Base-by-base conservation (phyloP, 2,888 invertebrate genomes). In the Hanleya hanleyi region DNA sequence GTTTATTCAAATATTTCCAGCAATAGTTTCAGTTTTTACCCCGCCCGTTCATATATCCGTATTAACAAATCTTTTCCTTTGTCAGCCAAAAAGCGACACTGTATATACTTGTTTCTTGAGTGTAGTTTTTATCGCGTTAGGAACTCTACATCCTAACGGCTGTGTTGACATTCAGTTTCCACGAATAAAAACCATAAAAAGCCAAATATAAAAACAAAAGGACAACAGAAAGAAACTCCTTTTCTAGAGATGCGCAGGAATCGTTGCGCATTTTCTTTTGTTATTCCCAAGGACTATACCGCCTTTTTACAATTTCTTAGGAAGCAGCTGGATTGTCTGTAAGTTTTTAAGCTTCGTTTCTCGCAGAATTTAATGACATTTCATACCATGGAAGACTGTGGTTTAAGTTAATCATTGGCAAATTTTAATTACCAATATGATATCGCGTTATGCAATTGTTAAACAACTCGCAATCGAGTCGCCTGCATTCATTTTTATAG, bases 81-180 rank as follows among this genome's bases (percentile, higher is more conserved):
- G 41, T 41, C 41, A 41, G 18, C 18, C 9, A 41, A 41, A 41
- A 41, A 41, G 18, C 41, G 41, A 41, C 41, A n/a, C n/a, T n/a
- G n/a, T n/a, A n/a, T n/a, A n/a, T n/a, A n/a, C n/a, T n/a, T n/a
- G n/a, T n/a, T n/a, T n/a, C n/a, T n/a, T n/a, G n/a, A n/a, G n/a
- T n/a, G n/a, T n/a, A n/a, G n/a, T n/a, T n/a, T n/a, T n/a, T n/a
- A n/a, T n/a, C n/a, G n/a, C n/a, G n/a, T n/a, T n/a, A n/a, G 57
- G 29, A 57, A 57, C 57, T 22, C 12, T 15, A 18, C 29, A 29
- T 57, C 57, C 57, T 57, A 29, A 57, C 57, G 29, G 15, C 57
- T 57, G n/a, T n/a, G 26, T 57, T 57, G 57, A 57, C 57, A 57
- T 57, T 57, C 57, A 57, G 29, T 57, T 22, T 29, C 57, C 4